Evolutionary conservation across 2,797 vertebrate genomes (phyloP), one percentile per base, ranked within the genome.

Genomic region (Labeo calbasu): DNA sequence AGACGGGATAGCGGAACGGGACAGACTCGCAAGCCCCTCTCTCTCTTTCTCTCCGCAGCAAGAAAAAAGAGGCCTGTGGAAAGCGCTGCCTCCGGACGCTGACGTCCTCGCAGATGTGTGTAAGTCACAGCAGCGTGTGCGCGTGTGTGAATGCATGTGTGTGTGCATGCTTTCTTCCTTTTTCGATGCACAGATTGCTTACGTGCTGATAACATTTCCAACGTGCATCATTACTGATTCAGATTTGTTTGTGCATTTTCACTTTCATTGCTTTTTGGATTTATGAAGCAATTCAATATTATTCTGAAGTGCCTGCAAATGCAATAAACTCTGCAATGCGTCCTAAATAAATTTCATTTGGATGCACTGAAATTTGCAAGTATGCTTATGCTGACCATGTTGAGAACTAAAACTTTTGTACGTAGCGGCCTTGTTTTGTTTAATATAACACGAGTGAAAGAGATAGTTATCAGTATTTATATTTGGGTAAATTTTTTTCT

Each of bases 101-200:
- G 82, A 89, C 83, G 84, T 82, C 79, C 86, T 85, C 63, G 55
- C n/a, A 68, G 84, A 88, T 88, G 84, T 23, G 15, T 88, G 94
- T 95, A 91, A 94, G 94, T 94, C 90, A 84, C 66, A 77, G 48
- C 32, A 43, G 48, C 48, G 51, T 86, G 12, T 25, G 19, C 76
- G 73, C 5, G 19, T 77, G 48, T 68, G 81, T 65, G n/a, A 66
- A 40, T 50, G 32, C 46, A 25, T 28, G 68, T 15, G 55, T 21
- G 25, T 40, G 14, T 65, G 79, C 4, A 17, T 70, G 66, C 46
- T 66, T 53, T 77, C 68, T 84, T 65, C 65, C n/a, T 40, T 68
- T 32, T 69, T 32, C 48, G 9, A 28, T 79, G 25, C 63, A 51
- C 63, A 57, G 36, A 69, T 79, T 46, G 36, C n/a, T 4, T 11